Conservation (phyloP, 2,797 vertebrate species). For the Hemibagrus guttatus region DNA sequence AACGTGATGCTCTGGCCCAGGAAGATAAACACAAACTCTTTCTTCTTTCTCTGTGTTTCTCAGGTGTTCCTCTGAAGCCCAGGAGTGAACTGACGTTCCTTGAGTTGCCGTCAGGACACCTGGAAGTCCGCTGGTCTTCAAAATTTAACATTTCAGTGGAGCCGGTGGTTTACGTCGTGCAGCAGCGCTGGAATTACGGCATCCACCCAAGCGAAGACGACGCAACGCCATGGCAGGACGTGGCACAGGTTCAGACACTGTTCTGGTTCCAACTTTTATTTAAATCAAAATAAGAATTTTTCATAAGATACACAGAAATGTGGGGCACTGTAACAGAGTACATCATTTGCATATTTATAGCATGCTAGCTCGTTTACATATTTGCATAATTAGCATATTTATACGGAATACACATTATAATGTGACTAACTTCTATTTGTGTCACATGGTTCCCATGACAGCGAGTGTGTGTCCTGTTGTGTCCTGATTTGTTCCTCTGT, state of each 20-base stretch:
- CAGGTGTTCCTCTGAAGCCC: constrained; percentile 95
- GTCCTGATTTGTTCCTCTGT: neutral
- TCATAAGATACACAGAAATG: neutral
- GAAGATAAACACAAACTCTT: neutral
- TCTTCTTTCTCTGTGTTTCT: constrained; percentile 35
- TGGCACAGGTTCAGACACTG: constrained; percentile 81
- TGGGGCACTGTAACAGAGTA: neutral
- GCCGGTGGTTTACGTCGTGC: constrained; percentile 91
- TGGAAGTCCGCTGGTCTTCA: constrained; percentile 94
- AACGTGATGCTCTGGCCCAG: neutral
- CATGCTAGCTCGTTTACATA: no score
- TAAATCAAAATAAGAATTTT: neutral
- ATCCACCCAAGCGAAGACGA: constrained; percentile 95
- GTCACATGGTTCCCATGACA: neutral
- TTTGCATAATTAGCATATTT: no score
- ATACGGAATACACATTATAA: no score
- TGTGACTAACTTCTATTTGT: neutral
- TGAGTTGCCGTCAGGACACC: constrained; percentile 82
- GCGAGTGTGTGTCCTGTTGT: neutral
- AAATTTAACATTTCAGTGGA: constrained; percentile 96
- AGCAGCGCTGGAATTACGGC: constrained; percentile 92
- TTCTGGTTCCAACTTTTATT: neutral
- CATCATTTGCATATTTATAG: neutral
- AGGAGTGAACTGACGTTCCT: constrained; percentile 89
- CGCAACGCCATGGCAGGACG: constrained; percentile 86